Evolutionary conservation across 2,113 vertebrate species (phyloP).

Genomic region (Poecile atricapillus): DNA sequence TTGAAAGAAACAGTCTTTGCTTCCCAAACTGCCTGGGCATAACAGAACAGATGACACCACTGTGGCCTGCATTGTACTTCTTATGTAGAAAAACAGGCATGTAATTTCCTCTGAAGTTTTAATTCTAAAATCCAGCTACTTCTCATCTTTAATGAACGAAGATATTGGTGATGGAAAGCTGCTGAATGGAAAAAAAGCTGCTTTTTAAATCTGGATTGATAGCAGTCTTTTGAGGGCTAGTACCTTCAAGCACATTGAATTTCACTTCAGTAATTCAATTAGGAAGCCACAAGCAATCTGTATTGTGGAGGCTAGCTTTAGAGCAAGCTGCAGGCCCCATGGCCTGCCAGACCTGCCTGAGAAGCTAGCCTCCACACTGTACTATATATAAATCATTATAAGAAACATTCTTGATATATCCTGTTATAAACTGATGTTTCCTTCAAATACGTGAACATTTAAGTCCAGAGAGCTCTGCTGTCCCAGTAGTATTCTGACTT

Average conservation of each 20-base stretch:
- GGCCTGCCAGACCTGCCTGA: too few species aligned
- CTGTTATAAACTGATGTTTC: background rate
- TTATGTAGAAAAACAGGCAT: background rate
- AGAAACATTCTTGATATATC: background rate
- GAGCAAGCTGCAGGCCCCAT: too few species aligned
- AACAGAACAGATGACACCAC: background rate
- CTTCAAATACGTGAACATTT: background rate
- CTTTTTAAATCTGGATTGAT: background rate
- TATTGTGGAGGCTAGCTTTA: too few species aligned
- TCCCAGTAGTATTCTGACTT: background rate
- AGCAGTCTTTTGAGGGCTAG: background rate
- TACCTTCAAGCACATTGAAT: background rate
- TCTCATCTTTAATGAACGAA: background rate
- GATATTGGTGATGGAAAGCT: fast-evolving
- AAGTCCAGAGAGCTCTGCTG: background rate
- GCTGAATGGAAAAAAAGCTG: background rate
- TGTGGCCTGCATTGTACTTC: background rate
- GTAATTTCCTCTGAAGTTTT: background rate
- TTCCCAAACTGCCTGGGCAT: background rate
- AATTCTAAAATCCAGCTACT: background rate
- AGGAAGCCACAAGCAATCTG: background rate
- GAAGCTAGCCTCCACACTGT: too few species aligned
- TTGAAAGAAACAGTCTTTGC: background rate
- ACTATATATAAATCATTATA: background rate
- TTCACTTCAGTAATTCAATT: background rate